These are phyloP conservation scores for Aporrectodea caliginosa DNA, from an alignment of 1,140 invertebrate species.

Conservation along the genomic window DNA sequence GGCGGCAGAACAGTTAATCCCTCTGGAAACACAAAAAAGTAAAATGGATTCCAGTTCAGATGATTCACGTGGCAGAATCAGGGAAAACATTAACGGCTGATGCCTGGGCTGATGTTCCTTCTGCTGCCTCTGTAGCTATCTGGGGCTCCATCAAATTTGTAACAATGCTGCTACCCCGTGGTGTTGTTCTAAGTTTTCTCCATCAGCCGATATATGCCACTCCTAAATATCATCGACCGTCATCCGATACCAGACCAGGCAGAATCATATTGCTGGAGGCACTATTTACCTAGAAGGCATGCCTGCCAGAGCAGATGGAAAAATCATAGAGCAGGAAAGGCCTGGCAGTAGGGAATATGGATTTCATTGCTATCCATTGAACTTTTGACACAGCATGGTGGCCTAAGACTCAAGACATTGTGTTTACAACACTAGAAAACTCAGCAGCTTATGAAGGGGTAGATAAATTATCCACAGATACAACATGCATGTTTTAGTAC, in stretches of 20 bases:
- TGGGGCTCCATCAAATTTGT: not conserved
- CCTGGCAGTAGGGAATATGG: not conserved
- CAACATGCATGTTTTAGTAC: too few relatives aligned
- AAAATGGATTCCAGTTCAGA: not conserved
- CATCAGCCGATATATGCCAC: not conserved
- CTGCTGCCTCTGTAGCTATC: not conserved
- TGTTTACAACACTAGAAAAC: too few relatives aligned
- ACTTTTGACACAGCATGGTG: not conserved
- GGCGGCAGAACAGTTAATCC: not conserved
- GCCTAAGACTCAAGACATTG: too few relatives aligned
- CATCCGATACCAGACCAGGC: not conserved
- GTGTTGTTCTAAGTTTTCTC: not conserved
- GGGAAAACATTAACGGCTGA: not conserved
- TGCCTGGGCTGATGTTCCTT: not conserved
- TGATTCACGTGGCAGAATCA: not conserved
- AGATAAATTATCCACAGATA: too few relatives aligned
- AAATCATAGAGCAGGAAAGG: not conserved
- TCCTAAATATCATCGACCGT: not conserved
- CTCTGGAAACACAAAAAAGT: not conserved
- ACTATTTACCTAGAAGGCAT: not conserved
- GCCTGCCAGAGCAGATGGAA: not conserved
- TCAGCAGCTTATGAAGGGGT: too few relatives aligned
- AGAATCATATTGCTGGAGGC: not conserved
- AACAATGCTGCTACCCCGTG: not conserved
- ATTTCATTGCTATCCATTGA: not conserved